These are phyloP conservation scores for Minunthozetes semirufus DNA, from an alignment of 2,888 invertebrate species.

Conservation along the genomic window DNA sequence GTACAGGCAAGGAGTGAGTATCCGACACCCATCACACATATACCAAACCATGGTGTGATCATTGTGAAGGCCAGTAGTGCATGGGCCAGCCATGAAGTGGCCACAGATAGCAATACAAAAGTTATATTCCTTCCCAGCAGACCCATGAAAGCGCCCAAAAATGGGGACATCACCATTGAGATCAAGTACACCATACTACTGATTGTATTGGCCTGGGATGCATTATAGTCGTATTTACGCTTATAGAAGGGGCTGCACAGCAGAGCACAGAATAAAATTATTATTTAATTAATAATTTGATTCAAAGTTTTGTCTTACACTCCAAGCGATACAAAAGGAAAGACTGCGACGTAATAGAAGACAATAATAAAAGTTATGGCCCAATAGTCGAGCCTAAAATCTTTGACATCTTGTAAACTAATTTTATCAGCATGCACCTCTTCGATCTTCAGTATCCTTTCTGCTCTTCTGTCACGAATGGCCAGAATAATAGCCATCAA, in stretches of 20 bases:
- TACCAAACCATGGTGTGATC: slow-evolving; percentile 57
- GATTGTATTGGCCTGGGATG: slow-evolving; percentile 69
- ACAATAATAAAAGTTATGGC: slow-evolving; percentile 81
- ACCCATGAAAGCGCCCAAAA: slow-evolving; percentile 82
- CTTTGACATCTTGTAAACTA: slow-evolving; percentile 65
- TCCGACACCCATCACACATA: slow-evolving; percentile 71
- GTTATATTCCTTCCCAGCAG: slow-evolving; percentile 77
- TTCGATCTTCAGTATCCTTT: slow-evolving; percentile 51
- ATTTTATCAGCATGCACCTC: slow-evolving; percentile 51
- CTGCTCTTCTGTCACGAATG: slow-evolving; percentile 76
- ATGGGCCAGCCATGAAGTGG: slow-evolving; percentile 57
- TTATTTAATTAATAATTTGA: too few relatives aligned
- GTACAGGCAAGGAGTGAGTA: slow-evolving; percentile 90
- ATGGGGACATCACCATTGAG: slow-evolving; percentile 74
- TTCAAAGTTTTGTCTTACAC: slow-evolving; percentile 79
- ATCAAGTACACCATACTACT: slow-evolving; percentile 70
- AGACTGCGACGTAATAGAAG: slow-evolving; percentile 87
- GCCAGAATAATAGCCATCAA: slow-evolving; percentile 70
- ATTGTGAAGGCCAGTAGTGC: slow-evolving; percentile 59
- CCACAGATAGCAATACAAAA: slow-evolving; percentile 77
- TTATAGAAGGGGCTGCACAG: slow-evolving; percentile 70
- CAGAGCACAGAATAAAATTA: too few relatives aligned
- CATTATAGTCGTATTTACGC: slow-evolving; percentile 65
- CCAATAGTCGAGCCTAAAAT: slow-evolving; percentile 81
- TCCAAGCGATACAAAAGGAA: slow-evolving; percentile 89